Evolutionary conservation across 1,140 invertebrate genomes (phyloP), one percentile per base, ranked within the genome.

Genomic region (Drosophila bipectinata): DNA sequence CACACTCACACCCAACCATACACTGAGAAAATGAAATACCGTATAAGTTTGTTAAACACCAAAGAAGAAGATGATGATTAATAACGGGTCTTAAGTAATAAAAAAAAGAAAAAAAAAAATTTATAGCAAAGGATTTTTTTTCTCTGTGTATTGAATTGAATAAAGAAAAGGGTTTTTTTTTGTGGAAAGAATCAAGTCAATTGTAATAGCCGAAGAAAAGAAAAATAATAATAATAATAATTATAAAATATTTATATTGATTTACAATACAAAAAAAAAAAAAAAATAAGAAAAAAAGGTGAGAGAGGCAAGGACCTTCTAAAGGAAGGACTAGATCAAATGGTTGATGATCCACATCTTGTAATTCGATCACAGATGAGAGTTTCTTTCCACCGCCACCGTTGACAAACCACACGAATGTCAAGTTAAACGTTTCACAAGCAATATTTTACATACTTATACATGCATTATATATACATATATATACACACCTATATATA

Each of bases 361-460:
- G 21, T 21, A 18, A 10, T 9, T 18, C 7, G 21, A 21, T 47
- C 30, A 28, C 34, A 34, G 47, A 68, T 69, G 66, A 68, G 66
- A 68, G 63, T 68, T 68, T 56, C 55, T 58, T 80, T 64, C 57
- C 53, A 61, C 59, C 51, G 62, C 59, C 51, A 58, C 51, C 55
- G 45, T 79, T 79, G 62, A 56, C 66, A 79, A 72, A 53, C 54
- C 37, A 74, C 77, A 74, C 73, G 60, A 87, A 81, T 87, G 82
- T 87, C 78, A 82, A 87, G 82, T 88, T 88, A 79, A 87, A 88
- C 66, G 74, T 87, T 87, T 87, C 82, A 88, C 78, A 87, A 87
- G 83, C 83, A 87, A 87, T 87, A 87, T 87, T 87, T 87, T 87
- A 87, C 83, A 84, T 74, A 77, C 60, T 67, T 79, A 73, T 72